Base-by-base conservation (phyloP, 2,113 vertebrate genomes). In the Melanocharis versteri region DNA sequence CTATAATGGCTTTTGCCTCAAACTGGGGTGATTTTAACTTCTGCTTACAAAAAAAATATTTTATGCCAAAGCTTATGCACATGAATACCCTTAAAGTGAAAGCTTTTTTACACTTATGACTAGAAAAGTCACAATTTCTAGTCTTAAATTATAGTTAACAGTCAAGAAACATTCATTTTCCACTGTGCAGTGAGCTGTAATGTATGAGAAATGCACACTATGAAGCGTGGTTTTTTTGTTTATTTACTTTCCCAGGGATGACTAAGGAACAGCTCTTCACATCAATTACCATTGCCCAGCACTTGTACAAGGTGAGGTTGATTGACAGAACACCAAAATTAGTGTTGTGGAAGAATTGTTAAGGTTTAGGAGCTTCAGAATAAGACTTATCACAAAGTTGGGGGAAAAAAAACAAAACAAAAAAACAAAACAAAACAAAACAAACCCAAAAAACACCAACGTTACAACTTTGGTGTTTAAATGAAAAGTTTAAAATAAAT, bases 91-190 rank as follows among this genome's bases (percentile, higher is more conserved):
- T 83, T 91, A 89, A 86, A 95, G 72, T 81, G 64, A 92, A 90
- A 93, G 94, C 58, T 88, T 96, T 96, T 93, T 95, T 93, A 90
- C 85, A 96, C 92, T 86, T 96, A 51, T 3, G 66, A 88, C 76
- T 93, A 96, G 70, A 96, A 96, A 95, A 96, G 87, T 95, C 82
- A 92, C 47, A 86, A 96, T 95, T 96, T 94, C 58, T 22, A 57
- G 44, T 70, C 85, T 90, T 93, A 86, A 94, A 77, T 96, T 93
- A 81, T 15, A 91, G 87, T 95, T 95, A 94, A 86, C 71, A 90
- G 87, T 94, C 84, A 94, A 92, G 90, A 94, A 85, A 81, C 90
- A 91, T 93, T 88, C 39, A 90, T 96, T 96, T 96, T 90, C 76
- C 21, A 9, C 57, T 94, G 94, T 0, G 56, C 68, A 40, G 75